These are phyloP conservation scores for Atta cephalotes DNA, from an alignment of 1,140 invertebrate species.

Conservation along the genomic window DNA sequence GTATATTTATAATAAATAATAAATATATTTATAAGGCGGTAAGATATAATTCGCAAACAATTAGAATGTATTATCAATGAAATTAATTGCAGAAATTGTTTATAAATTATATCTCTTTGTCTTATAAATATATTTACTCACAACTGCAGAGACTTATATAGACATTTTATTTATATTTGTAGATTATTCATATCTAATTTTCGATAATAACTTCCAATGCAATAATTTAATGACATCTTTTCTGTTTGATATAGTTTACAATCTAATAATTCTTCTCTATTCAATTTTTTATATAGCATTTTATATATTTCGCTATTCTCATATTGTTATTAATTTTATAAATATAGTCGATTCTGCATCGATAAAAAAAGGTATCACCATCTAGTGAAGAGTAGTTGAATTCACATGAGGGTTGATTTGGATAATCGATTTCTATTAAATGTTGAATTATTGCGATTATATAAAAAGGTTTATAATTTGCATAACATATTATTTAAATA, in stretches of 20 bases:
- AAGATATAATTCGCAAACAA: no score
- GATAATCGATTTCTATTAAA: constrained; percentile 21
- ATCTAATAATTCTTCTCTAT: not conserved
- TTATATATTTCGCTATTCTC: not conserved
- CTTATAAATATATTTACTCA: no score
- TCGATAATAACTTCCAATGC: not conserved
- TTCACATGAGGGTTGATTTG: not conserved
- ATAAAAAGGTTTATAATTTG: not conserved
- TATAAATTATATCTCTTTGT: no score
- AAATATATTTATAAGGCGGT: no score
- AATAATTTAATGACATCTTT: not conserved
- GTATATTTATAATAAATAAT: no score
- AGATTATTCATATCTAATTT: not conserved
- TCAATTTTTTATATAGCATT: not conserved
- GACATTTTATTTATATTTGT: not conserved
- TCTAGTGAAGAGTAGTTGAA: constrained; percentile 16
- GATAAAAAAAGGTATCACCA: not conserved
- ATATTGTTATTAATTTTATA: constrained; percentile 10
- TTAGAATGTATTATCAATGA: no score
- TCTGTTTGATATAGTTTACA: not conserved
- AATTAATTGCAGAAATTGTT: no score
- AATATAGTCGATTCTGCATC: no score
- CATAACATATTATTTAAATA: not conserved
- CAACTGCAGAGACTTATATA: no score
- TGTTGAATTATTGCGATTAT: not conserved